Percentiles rank a stretch among this genome's conserved stretches.
Evolutionary conservation across 2,888 invertebrate genomes (phyloP).

Genomic region (Pachymerium ferrugineum): DNA sequence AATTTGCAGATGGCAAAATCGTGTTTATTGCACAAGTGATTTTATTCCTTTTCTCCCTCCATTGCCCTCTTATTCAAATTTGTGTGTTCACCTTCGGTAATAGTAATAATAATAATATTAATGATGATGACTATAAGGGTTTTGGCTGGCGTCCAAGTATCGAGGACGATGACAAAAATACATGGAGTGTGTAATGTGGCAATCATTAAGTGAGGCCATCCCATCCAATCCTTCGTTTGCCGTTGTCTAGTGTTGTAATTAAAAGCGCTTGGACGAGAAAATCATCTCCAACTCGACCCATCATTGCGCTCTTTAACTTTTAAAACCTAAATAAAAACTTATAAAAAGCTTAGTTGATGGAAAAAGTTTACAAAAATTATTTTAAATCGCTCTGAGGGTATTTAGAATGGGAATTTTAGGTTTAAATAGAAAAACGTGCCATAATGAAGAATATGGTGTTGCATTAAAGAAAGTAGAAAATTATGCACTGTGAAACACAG

Average conservation of each 20-base stretch:
- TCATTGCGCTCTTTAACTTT: too few relatives aligned
- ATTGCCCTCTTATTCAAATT: too few relatives aligned
- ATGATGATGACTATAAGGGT: background rate
- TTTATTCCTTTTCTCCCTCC: background rate
- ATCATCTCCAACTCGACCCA: too few relatives aligned
- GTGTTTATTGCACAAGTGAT: background rate
- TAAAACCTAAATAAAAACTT: background rate
- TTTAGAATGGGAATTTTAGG: too few relatives aligned
- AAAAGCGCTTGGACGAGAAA: conserved; percentile 10
- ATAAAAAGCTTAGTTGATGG: too few relatives aligned
- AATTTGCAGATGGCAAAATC: background rate
- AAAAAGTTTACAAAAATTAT: background rate
- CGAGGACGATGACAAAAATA: background rate
- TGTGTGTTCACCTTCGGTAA: too few relatives aligned
- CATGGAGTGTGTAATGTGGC: conserved; percentile 22
- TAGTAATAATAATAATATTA: too few relatives aligned
- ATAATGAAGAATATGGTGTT: too few relatives aligned
- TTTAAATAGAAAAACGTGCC: too few relatives aligned
- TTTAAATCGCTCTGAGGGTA: too few relatives aligned
- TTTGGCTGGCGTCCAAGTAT: background rate
- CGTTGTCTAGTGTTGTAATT: background rate
- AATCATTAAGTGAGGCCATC: conserved; percentile 3
- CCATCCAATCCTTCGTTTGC: background rate
- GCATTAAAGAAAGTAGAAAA: too few relatives aligned
- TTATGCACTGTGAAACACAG: too few relatives aligned